Evolutionary conservation across 2,888 invertebrate genomes (phyloP).

Genomic region (Camponotus fellah): DNA sequence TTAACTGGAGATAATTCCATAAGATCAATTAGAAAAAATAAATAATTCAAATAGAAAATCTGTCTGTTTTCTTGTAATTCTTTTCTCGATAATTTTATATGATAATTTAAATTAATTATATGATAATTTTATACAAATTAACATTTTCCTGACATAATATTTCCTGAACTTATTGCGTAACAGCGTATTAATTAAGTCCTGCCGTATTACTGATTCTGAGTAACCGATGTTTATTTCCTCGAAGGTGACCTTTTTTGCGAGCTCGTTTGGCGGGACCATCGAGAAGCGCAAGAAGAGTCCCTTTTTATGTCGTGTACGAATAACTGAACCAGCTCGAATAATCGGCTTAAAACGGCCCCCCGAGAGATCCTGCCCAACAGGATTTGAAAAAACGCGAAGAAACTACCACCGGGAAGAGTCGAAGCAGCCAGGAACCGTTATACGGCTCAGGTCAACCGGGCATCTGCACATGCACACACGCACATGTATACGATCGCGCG

Average conservation of each 20-base stretch:
- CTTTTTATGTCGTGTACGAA: slow-evolving; percentile 53
- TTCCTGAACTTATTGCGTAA: slow-evolving; percentile 14
- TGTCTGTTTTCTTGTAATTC: background rate
- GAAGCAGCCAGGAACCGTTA: slow-evolving; percentile 67
- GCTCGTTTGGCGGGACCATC: background rate
- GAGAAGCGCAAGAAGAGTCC: background rate
- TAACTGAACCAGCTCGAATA: slow-evolving; percentile 59
- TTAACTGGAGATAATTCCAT: background rate
- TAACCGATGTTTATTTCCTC: slow-evolving; percentile 13
- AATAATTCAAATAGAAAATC: background rate
- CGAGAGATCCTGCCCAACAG: slow-evolving; percentile 57
- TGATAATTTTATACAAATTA: too few species aligned
- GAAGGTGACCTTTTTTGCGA: slow-evolving; percentile 10
- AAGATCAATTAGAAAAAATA: background rate
- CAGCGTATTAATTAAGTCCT: slow-evolving; percentile 18
- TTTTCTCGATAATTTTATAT: background rate
- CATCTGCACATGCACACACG: slow-evolving; percentile 57
- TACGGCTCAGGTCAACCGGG: slow-evolving; percentile 68
- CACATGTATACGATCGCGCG: slow-evolving; percentile 44
- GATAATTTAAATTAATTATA: too few species aligned
- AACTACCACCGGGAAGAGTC: slow-evolving; percentile 64
- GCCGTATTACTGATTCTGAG: slow-evolving; percentile 15
- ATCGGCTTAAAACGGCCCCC: slow-evolving; percentile 70
- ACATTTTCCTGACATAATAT: background rate
- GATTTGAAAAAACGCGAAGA: slow-evolving; percentile 66